phyloP scores from a whole-genome alignment of 2,113 vertebrate genomes.

The Alligator sinensis region DNA sequence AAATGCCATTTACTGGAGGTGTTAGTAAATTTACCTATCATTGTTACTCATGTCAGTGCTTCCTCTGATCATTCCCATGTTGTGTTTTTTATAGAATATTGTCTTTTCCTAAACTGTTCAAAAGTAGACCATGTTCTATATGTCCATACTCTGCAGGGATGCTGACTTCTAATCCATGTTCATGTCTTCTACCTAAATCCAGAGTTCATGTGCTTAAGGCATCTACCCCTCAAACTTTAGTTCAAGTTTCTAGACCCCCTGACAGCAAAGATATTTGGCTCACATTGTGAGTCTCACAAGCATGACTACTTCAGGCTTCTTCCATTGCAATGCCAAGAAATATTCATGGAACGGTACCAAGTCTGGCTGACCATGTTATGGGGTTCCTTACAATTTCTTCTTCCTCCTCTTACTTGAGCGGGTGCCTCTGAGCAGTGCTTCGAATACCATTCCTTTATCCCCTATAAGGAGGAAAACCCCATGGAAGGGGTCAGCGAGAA shows the following conservation, averaged over 20 bases:
- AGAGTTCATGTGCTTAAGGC: background rate
- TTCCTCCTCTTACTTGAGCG: background rate
- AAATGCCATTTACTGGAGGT: slow-evolving; percentile 35
- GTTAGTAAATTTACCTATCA: slow-evolving; percentile 7
- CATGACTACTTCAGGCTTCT: too few species aligned
- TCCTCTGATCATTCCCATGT: background rate
- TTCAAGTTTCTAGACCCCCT: background rate
- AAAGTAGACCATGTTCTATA: background rate
- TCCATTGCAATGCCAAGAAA: too few species aligned
- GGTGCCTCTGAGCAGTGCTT: too few species aligned
- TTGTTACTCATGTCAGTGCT: background rate
- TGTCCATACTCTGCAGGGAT: background rate
- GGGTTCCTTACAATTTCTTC: background rate
- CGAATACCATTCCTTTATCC: background rate
- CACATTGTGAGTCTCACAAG: background rate
- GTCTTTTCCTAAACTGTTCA: background rate
- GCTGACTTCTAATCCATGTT: background rate
- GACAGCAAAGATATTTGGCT: background rate
- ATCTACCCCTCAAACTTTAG: background rate
- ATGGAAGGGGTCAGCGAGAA: background rate
- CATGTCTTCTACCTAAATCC: background rate
- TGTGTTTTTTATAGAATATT: background rate
- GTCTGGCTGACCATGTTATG: background rate
- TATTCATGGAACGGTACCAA: background rate
- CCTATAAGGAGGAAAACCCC: background rate